A percentile compares a stretch with the other conserved stretches of the same genome.
Evolutionary conservation across 2,888 invertebrate genomes (phyloP).

Genomic region (Pollenia labialis): DNA sequence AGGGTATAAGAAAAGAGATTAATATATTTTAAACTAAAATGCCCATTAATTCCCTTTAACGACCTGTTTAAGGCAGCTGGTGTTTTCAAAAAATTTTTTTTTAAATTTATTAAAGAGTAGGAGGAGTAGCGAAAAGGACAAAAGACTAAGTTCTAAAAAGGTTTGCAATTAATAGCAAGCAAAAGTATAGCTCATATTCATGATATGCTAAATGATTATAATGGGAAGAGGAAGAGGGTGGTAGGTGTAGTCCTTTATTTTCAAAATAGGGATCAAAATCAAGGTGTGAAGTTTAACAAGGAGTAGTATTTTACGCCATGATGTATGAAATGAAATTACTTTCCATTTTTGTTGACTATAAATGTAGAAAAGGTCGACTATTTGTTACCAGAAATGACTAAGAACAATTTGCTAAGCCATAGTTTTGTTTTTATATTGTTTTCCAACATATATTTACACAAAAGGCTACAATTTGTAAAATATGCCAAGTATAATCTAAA

Average conservation of each 20-base stretch:
- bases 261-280: slow-evolving; percentile 43
- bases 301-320: background rate
- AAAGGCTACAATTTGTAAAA: slow-evolving; percentile 26
- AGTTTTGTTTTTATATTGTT: slow-evolving; percentile 6
- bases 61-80: slow-evolving; percentile 67
- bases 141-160: slow-evolving; percentile 15
- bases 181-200: background rate
- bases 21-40: slow-evolving; percentile 65
- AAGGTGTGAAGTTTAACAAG: slow-evolving; percentile 55
- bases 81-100: slow-evolving; percentile 31
- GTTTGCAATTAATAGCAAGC: slow-evolving; percentile 22
- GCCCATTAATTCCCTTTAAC: slow-evolving; percentile 70
- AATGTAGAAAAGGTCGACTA: slow-evolving; percentile 12
- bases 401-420: slow-evolving; percentile 46
- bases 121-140: background rate
- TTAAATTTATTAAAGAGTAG: background rate
- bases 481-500: slow-evolving; percentile 20
- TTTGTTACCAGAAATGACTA: slow-evolving; percentile 42
- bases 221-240: background rate
- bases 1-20: slow-evolving; percentile 32
- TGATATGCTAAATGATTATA: background rate
- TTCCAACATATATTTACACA: background rate
- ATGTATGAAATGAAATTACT: slow-evolving; percentile 45
- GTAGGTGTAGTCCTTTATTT: background rate
- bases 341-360: slow-evolving; percentile 11